Base-by-base conservation (phyloP, 64 coral and sea anemone genomes). In the Dendrophyllia cribrosa region DNA sequence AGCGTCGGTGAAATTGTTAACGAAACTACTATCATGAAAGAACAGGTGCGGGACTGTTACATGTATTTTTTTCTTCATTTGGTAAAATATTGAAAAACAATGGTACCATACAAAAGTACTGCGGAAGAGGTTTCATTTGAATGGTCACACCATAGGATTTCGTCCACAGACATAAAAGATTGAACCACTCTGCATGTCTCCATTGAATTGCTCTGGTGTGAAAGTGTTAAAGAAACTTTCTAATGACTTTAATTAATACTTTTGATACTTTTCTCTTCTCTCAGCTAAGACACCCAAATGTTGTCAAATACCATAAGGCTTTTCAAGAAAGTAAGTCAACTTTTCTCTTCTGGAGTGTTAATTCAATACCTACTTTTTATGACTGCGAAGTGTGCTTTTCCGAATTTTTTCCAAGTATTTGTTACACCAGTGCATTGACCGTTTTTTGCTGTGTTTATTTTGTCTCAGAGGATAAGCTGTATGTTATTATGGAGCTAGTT, bases 251-350 rank as follows among this genome's bases (percentile, higher is more conserved):
- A 34, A 34, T 34, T 34, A 34, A 34, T 70, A 12, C 25, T 87
- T 22, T 87, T 56, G 53, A 52, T 53, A 0, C 46, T 75, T 85
- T 24, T 14, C 22, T 16, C 23, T 51, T 20, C 53, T 70, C 72
- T 55, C 87, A 98, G 96, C 86, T 98, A 62, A 93, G 94, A 88
- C 97, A 98, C 23, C 97, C 97, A 44, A 98, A 98, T 73, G 93
- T 98, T 9, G 97, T 98, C 20, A 87, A 88, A 61, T 98, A 98
- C 59, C 84, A 93, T 80, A 98, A 98, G 60, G 97, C 97, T 17
- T 98, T 98, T 93, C 90, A 93, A 87, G 94, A 98, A 61, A 93
- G 97, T 98, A 85, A 98, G 97, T 93, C 59, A 58, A 10, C 15
- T 60, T 88, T 2, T 12, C 19, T 25, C 46, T 56, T 56, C 12